phyloP scores from a whole-genome alignment of 1,140 invertebrate species.

The Drosophila sp. region DNA sequence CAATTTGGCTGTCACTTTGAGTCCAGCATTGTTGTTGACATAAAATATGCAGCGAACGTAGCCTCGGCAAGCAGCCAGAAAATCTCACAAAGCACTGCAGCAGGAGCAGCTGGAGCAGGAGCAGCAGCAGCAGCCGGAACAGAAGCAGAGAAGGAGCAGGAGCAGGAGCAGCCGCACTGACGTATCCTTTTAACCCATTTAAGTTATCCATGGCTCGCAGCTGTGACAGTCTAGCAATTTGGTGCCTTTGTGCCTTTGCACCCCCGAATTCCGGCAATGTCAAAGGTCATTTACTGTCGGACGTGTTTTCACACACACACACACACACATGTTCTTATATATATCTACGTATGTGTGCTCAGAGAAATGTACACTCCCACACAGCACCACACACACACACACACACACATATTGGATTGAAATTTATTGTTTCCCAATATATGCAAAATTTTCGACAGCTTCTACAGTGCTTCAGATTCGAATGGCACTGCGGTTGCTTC shows the following conservation, averaged over 20 bases:
- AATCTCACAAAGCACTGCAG: slow-evolving; percentile 57
- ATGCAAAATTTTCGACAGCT: slow-evolving; percentile 71
- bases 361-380: slow-evolving; percentile 14
- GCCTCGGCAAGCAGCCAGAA: slow-evolving; percentile 47
- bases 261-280: slow-evolving; percentile 39
- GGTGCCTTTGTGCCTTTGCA: slow-evolving; percentile 65
- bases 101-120: slow-evolving; percentile 1
- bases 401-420: slow-evolving; percentile 58
- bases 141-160: background rate
- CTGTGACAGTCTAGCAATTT: slow-evolving; percentile 82
- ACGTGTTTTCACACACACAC: slow-evolving; percentile 43
- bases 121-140: slow-evolving; percentile 12
- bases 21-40: slow-evolving; percentile 47
- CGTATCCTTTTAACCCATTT: slow-evolving; percentile 80
- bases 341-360: background rate
- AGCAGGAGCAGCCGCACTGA: slow-evolving; percentile 19
- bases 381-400: slow-evolving; percentile 24
- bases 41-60: slow-evolving; percentile 53
- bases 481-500: slow-evolving; percentile 73
- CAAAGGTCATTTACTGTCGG: slow-evolving; percentile 72
- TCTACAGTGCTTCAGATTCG: slow-evolving; percentile 37
- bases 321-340: slow-evolving; percentile 11
- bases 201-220: slow-evolving; percentile 79
- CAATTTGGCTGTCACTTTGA: slow-evolving; percentile 46
- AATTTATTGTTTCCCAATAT: slow-evolving; percentile 83